These are phyloP conservation scores for Reinhardtius hippoglossoides DNA, from an alignment of 2,113 vertebrate genomes.

Conservation along the genomic window DNA sequence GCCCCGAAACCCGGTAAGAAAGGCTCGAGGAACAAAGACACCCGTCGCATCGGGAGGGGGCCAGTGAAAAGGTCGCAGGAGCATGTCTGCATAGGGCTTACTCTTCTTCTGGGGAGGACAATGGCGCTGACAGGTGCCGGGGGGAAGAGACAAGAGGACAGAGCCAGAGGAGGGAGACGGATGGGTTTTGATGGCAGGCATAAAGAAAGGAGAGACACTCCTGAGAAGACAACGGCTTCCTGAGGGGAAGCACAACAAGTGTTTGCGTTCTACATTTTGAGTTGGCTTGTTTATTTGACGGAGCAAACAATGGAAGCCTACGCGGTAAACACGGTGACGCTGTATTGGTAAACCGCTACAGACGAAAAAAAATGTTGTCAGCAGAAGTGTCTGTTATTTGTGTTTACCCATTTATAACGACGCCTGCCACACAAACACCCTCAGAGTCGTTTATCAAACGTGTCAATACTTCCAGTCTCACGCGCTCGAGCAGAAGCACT, in stretches of 20 bases:
- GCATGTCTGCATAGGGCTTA: constrained; percentile 55
- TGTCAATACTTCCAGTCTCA: constrained; percentile 48
- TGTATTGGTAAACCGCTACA: constrained; percentile 15
- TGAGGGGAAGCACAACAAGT: constrained; percentile 15
- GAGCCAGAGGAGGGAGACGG: constrained; percentile 18
- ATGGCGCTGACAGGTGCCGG: constrained; percentile 73
- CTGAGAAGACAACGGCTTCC: constrained; percentile 31
- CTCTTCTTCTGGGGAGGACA: constrained; percentile 59
- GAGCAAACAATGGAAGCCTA: constrained; percentile 39
- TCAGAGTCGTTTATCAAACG: constrained; percentile 36
- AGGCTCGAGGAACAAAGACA: constrained; percentile 68
- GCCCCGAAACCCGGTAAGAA: constrained; percentile 66
- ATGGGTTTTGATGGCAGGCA: constrained; percentile 29
- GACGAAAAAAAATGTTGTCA: neutral
- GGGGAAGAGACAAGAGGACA: constrained; percentile 49
- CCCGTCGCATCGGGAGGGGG: constrained; percentile 35
- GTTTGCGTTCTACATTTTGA: constrained; percentile 37
- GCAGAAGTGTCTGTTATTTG: neutral
- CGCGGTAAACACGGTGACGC: constrained; percentile 28
- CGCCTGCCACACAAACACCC: constrained; percentile 18
- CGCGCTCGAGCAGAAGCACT: constrained; percentile 42
- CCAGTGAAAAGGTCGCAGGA: constrained; percentile 59
- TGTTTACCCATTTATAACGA: constrained; percentile 9
- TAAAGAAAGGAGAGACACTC: constrained; percentile 9
- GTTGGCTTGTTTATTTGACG: constrained; percentile 45